These are phyloP conservation scores for Macrostomum lignano DNA, from an alignment of 1,140 invertebrate genomes.

Conservation along the genomic window DNA sequence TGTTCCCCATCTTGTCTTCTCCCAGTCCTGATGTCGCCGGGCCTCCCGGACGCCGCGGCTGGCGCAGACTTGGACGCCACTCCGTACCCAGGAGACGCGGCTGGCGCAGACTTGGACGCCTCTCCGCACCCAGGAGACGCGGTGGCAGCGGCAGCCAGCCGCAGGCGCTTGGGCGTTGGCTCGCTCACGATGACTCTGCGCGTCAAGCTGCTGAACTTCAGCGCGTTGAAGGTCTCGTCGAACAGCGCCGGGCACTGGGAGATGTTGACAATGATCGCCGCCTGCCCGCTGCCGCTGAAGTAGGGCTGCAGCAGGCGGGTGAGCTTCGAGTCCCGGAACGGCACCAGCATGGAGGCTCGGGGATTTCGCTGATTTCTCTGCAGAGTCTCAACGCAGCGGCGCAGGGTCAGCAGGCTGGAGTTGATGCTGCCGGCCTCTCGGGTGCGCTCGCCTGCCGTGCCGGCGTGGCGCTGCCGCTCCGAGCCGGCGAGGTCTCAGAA, in stretches of 20 bases:
- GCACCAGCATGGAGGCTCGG: conserved; percentile 28
- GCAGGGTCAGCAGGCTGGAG: conserved; percentile 51
- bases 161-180: too few species aligned
- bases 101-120: too few species aligned
- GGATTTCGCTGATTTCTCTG: conserved; percentile 12
- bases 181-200: too few species aligned
- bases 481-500: conserved; percentile 58
- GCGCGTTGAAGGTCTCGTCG: conserved; percentile 47
- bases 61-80: too few species aligned
- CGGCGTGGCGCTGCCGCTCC: conserved; percentile 53
- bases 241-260: conserved; percentile 39
- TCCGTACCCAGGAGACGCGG: too few species aligned
- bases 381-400: conserved; percentile 47
- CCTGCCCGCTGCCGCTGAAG: conserved; percentile 37
- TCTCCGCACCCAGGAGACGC: too few species aligned
- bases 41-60: too few species aligned
- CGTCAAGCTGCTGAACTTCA: too few species aligned
- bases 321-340: conserved; percentile 54
- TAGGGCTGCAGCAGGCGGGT: conserved; percentile 36
- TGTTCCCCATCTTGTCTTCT: too few species aligned
- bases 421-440: conserved; percentile 69
- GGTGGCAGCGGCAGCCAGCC: too few species aligned
- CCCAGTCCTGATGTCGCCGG: too few species aligned
- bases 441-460: conserved; percentile 47
- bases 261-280: conserved; percentile 51